A percentile compares a stretch with the other conserved stretches of the same genome.
These are phyloP conservation scores for Holothuria leucospilota DNA, from an alignment of 53 echinoderm and acorn worm species.

Conservation along the genomic window DNA sequence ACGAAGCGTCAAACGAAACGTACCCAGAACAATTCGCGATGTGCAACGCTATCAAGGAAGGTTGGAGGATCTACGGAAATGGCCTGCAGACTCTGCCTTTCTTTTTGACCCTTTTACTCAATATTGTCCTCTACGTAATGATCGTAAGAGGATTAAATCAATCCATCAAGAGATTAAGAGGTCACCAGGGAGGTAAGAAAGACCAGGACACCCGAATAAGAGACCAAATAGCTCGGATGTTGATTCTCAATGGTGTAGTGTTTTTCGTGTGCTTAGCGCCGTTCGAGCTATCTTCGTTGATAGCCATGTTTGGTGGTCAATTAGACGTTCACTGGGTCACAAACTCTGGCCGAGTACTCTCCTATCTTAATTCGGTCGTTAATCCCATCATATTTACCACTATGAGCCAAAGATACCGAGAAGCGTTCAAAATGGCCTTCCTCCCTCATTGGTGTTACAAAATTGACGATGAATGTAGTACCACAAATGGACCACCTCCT, in stretches of 20 bases:
- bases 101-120: conserved; percentile 63
- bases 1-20: neutral
- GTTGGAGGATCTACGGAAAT: conserved; percentile 49
- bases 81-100: conserved; percentile 76
- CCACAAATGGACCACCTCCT: conserved; percentile 27
- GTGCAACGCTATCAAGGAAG: conserved; percentile 20
- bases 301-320: conserved; percentile 32
- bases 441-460: conserved; percentile 9
- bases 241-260: conserved; percentile 80
- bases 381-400: conserved; percentile 74
- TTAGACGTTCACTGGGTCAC: neutral
- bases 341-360: conserved; percentile 50
- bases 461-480: neutral
- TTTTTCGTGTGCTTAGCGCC: conserved; percentile 80
- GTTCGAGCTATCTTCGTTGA: conserved; percentile 74
- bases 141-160: conserved; percentile 66
- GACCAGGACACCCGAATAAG: conserved; percentile 69
- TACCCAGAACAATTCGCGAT: conserved; percentile 49
- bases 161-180: conserved; percentile 62
- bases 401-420: conserved; percentile 63
- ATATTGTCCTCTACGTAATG: conserved; percentile 57
- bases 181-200: conserved; percentile 53
- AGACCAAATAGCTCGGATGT: conserved; percentile 84
- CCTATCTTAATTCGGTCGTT: conserved; percentile 65
- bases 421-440: conserved; percentile 67